Evolutionary conservation across 92 coral and sea anemone species (phyloP), one percentile per base, ranked within the genome.

Genomic region (Phenganax marumi): DNA sequence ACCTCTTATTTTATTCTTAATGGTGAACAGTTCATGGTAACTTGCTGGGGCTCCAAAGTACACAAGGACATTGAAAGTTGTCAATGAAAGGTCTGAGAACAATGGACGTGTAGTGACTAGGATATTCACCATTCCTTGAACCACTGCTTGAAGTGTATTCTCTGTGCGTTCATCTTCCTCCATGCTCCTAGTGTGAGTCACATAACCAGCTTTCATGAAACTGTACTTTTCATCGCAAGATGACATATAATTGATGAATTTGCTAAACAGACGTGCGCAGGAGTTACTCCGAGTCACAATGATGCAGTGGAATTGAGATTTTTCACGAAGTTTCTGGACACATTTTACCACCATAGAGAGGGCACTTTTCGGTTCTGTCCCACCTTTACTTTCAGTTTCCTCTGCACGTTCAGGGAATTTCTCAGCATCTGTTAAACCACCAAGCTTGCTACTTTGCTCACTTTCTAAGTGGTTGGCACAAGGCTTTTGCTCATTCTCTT

Each of bases 41-140:
- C 73, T 87, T 7, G 62, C 55, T 14, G 99, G 99, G 68, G 87
- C 71, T 11, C 90, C 99, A 72, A 89, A 82, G 62, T 94, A 87
- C 50, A 96, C 77, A 61, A 92, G 54, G 25, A 91, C 88, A 76
- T 87, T 82, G 54, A 95, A 92, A 77, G 90, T 84, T n/a, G 87
- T 54, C 25, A 91, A 75, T 64, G 79, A 56, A 43, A 96, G 78
- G 10, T 89, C 91, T 8, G 82, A 60, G 16, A 87, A 91, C 12
- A 89, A 76, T 7, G 88, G 93, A 71, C 62, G 69, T 46, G 97
- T 87, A 14, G 90, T 84, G 3, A 92, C 84, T 51, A 96, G 82
- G 12, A 96, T 89, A 74, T 96, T 96, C 4, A 89, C 80, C 8
- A 79, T 78, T 11, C 92, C 93, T 46, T 92, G 90, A 26, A 54